Evolutionary conservation across 2,888 invertebrate species (phyloP).

Genomic region (Tuta absoluta): DNA sequence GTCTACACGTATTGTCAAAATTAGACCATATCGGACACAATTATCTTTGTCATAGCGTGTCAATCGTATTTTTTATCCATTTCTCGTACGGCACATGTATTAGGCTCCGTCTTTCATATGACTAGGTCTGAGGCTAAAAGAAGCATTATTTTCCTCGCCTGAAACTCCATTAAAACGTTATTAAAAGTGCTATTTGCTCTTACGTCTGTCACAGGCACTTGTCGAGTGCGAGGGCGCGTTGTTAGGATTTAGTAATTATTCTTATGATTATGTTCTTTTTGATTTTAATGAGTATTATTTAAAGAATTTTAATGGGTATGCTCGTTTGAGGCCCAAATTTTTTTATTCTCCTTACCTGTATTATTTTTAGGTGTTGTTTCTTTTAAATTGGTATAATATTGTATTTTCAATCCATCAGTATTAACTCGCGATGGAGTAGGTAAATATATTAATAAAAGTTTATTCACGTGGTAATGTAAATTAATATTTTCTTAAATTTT

Average conservation of each 20-base stretch:
- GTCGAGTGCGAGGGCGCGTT: neutral
- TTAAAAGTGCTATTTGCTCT: conserved; percentile 21
- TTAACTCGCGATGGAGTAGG: too few relatives aligned
- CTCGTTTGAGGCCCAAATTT: neutral
- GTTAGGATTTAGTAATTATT: conserved; percentile 7
- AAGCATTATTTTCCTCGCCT: conserved; percentile 16
- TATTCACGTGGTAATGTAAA: too few relatives aligned
- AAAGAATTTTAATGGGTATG: neutral
- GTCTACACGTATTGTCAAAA: too few relatives aligned
- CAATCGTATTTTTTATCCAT: too few relatives aligned
- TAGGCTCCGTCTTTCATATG: too few relatives aligned
- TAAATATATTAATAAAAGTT: too few relatives aligned
- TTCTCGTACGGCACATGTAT: too few relatives aligned
- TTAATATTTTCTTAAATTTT: too few relatives aligned
- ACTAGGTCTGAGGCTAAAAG: neutral
- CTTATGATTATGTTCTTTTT: conserved; percentile 1
- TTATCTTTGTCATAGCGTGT: too few relatives aligned
- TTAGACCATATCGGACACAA: too few relatives aligned
- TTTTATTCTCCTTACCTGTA: neutral
- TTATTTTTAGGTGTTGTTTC: neutral
- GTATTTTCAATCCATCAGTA: too few relatives aligned
- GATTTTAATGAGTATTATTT: neutral
- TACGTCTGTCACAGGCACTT: conserved; percentile 3
- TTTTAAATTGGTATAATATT: too few relatives aligned
- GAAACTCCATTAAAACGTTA: conserved; percentile 20